phyloP scores from a whole-genome alignment of 2,888 invertebrate species.

The Chymomyza caudatula region DNA sequence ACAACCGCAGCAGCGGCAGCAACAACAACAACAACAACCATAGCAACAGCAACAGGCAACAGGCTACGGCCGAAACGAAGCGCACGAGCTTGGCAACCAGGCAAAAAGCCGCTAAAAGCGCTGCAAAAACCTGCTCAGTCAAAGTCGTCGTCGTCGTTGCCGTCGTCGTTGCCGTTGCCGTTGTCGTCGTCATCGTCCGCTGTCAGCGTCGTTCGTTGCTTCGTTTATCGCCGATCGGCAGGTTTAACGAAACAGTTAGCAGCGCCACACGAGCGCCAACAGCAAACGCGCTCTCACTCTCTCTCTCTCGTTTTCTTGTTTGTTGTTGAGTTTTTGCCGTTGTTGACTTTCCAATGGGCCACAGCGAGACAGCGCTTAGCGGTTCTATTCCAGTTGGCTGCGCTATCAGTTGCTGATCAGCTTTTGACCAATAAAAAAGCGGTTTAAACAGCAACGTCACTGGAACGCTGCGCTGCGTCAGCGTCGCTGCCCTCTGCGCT shows the following conservation, averaged over 20 bases:
- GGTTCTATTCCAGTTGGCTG: slow-evolving; percentile 73
- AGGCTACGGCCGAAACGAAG: slow-evolving; percentile 33
- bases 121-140: slow-evolving; percentile 55
- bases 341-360: slow-evolving; percentile 63
- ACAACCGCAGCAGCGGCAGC: slow-evolving; percentile 19
- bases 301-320: slow-evolving; percentile 8
- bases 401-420: slow-evolving; percentile 69
- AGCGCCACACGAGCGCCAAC: not conserved
- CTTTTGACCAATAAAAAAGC: slow-evolving; percentile 74
- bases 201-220: slow-evolving; percentile 70
- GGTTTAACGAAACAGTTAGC: slow-evolving; percentile 19
- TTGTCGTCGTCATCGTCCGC: slow-evolving; percentile 32
- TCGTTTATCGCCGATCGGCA: slow-evolving; percentile 53
- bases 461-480: slow-evolving; percentile 46
- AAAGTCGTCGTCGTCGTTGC: not conserved
- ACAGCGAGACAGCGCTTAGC: slow-evolving; percentile 51
- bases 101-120: slow-evolving; percentile 63
- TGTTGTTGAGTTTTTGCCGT: slow-evolving; percentile 56
- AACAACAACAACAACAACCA: slow-evolving; percentile 26
- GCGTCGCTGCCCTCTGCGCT: not conserved
- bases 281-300: slow-evolving; percentile 6
- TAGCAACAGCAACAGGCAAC: slow-evolving; percentile 40
- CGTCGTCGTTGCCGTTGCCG: not conserved
- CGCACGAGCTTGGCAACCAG: slow-evolving; percentile 34
- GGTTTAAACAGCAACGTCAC: slow-evolving; percentile 42